These are phyloP conservation scores for Drosophila merina DNA, from an alignment of 2,888 invertebrate genomes.

Conservation along the genomic window DNA sequence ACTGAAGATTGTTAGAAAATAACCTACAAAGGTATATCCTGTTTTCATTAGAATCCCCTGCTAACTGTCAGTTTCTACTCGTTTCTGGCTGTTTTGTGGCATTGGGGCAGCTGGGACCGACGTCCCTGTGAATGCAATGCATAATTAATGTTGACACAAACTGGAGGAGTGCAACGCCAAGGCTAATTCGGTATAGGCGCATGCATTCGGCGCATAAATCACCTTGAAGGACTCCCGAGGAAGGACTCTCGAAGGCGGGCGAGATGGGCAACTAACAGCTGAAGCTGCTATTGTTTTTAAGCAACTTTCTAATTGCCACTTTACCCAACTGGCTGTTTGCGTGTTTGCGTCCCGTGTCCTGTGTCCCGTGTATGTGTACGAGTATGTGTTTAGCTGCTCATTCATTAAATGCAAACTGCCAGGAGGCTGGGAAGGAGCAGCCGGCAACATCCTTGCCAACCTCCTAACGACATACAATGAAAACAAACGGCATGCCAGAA, in stretches of 20 bases:
- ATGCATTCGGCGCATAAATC: constrained; percentile 70
- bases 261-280: constrained; percentile 45
- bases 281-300: constrained; percentile 60
- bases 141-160: constrained; percentile 75
- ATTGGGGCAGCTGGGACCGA: constrained; percentile 17
- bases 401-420: constrained; percentile 74
- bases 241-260: constrained; percentile 4
- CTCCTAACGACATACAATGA: constrained; percentile 60
- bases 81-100: constrained; percentile 11
- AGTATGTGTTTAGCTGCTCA: constrained; percentile 54
- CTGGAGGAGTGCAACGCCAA: constrained; percentile 64
- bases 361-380: constrained; percentile 4
- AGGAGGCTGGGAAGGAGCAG: constrained; percentile 57
- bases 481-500: constrained; percentile 62
- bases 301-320: constrained; percentile 77
- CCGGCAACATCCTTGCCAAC: constrained; percentile 41
- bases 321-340: constrained; percentile 41
- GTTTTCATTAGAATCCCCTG: background rate
- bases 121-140: constrained; percentile 36
- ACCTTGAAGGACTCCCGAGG: constrained; percentile 55
- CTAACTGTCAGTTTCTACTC: background rate
- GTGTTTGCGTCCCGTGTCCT: constrained; percentile 6
- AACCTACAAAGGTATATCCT: background rate
- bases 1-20: no score
- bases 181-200: constrained; percentile 71